Base-by-base conservation (phyloP, 92 coral and sea anemone species). In the Scolanthus callimorphus region DNA sequence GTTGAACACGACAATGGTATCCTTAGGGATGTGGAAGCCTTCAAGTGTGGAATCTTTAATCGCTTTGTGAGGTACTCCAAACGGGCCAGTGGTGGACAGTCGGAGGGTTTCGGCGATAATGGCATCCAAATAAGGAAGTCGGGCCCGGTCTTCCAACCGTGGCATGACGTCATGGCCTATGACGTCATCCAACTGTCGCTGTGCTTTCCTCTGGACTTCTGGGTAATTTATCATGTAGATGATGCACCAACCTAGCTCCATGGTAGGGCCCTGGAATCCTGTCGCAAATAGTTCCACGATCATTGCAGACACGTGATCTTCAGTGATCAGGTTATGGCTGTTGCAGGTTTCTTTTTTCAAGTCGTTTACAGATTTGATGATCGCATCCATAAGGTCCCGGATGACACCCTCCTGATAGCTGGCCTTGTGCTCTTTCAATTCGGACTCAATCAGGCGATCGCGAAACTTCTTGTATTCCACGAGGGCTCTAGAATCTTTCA, bases 1-100 rank as follows among this genome's bases (percentile, higher is more conserved):
- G 49, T 90, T 90, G 20, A 86, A 58, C 1, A 85, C 49, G 25
- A 90, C 78, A 46, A 74, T 74, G 29, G 94, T 90, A 44, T 74
- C 81, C 27, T 80, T 80, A 1, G 86, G 86, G 43, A 80, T 64
- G 29, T 39, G 56, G 37, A 65, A 80, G 2, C 76, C 81, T 0
- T 57, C 82, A 13, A 80, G 81, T 2, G 65, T 30, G 0, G 86
- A 44, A 27, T 80, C 86, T 29, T 58, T 43, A 3, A 67, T 73
- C 3, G 86, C 46, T 51, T 65, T 65, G 71, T 80, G 86, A 10
- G 86, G 86, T 8, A 80, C 63, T 29, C 70, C n/a, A n/a, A n/a
- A n/a, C n/a, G n/a, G n/a, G n/a, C n/a, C n/a, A n/a, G n/a, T n/a
- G n/a, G n/a, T n/a, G 55, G 28, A 80, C 39, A 2, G 86, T 39